These are phyloP conservation scores for Mormyrops attenuatus DNA, from an alignment of 2,797 vertebrate genomes.

Conservation along the genomic window DNA sequence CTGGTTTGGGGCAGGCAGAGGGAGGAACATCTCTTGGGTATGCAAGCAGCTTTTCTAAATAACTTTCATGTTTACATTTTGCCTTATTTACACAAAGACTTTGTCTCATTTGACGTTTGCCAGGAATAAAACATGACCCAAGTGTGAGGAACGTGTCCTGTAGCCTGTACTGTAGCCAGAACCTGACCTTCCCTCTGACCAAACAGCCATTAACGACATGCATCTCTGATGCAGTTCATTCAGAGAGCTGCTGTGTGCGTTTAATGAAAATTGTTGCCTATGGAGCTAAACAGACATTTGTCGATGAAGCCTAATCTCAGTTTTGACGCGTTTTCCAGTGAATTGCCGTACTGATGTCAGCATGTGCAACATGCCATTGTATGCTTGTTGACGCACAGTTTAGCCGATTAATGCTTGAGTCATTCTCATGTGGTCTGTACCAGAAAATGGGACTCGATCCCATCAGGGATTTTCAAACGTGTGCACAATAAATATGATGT, in stretches of 20 bases:
- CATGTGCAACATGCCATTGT: not conserved
- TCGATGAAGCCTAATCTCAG: not conserved
- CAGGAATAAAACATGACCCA: not conserved
- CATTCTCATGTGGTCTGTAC: not conserved
- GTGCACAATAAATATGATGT: not conserved
- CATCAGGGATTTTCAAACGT: not conserved
- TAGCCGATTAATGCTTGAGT: not conserved
- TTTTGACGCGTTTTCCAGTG: not conserved
- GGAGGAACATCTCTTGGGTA: not conserved
- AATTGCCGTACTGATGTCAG: not conserved
- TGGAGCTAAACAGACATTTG: not conserved
- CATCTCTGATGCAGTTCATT: not conserved
- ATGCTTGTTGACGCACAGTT: not conserved
- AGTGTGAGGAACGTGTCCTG: not conserved
- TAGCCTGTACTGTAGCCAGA: not conserved
- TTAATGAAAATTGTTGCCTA: not conserved
- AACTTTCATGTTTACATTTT: not conserved
- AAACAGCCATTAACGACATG: not conserved
- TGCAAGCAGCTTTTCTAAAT: not conserved
- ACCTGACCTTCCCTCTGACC: not conserved
- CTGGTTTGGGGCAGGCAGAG: not conserved
- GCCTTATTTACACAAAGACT: not conserved
- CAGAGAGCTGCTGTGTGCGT: not conserved
- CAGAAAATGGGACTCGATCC: not conserved
- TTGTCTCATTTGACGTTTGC: not conserved